Conservation (phyloP, 2,113 vertebrate species). For the Onychostruthus taczanowskii region DNA sequence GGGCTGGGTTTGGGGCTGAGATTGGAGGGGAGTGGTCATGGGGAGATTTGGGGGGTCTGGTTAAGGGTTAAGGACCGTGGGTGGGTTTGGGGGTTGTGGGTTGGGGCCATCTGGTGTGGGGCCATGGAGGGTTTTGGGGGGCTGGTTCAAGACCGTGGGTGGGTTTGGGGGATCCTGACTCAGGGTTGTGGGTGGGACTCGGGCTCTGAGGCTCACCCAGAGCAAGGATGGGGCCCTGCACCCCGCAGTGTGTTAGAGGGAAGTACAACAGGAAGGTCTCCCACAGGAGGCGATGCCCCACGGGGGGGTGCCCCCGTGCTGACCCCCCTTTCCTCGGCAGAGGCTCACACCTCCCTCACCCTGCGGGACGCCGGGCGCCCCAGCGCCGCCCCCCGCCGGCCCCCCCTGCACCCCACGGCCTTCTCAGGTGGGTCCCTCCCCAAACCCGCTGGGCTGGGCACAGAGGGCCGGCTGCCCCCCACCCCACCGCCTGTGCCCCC, state of each 20-base stretch:
- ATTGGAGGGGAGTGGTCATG: neutral
- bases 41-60: neutral
- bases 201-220: neutral
- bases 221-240: no score
- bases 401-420: neutral
- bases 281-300: neutral
- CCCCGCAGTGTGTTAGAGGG: fast-evolving
- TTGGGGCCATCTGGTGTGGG: no score
- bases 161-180: no score
- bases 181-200: neutral
- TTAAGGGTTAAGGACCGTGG: neutral
- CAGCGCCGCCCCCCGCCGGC: neutral
- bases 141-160: neutral
- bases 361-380: neutral
- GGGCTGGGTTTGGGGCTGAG: neutral
- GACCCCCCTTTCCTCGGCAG: neutral
- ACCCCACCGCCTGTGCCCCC: fast-evolving
- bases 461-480: neutral
- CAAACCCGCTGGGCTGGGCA: fast-evolving
- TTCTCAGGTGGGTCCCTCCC: constrained; percentile 15
- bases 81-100: neutral
- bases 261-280: neutral
- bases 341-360: neutral
- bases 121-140: neutral
- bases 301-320: neutral